Evolutionary conservation across 1,140 invertebrate species (phyloP).

Genomic region (Batillaria attramentaria): DNA sequence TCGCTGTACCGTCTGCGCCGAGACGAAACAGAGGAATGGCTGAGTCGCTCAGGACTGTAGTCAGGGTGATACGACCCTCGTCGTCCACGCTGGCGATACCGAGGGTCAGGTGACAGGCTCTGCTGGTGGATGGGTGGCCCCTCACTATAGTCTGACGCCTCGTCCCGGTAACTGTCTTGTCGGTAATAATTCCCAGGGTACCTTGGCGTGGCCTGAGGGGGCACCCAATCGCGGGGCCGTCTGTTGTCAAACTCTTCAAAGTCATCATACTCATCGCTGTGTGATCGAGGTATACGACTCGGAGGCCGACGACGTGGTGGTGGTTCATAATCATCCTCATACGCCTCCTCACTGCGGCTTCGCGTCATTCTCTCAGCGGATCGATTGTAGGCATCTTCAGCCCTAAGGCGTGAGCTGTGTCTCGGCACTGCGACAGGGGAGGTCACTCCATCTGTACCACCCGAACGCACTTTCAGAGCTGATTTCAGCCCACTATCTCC

Average conservation of each 20-base stretch:
- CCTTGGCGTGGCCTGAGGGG: background rate
- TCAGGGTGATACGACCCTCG: background rate
- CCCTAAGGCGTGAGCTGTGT: slow-evolving; percentile 7
- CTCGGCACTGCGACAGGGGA: background rate
- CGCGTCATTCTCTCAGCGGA: background rate
- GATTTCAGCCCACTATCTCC: background rate
- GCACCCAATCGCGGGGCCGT: background rate
- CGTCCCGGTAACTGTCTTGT: slow-evolving; percentile 27
- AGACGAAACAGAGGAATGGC: slow-evolving; percentile 20
- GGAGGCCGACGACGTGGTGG: background rate
- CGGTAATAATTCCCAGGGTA: slow-evolving; percentile 4
- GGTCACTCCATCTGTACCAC: background rate
- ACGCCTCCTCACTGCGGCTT: slow-evolving; percentile 16
- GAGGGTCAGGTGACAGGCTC: background rate
- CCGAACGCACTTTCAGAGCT: background rate
- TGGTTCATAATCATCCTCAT: slow-evolving; percentile 7
- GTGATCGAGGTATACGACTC: background rate
- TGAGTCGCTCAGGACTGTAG: slow-evolving; percentile 14
- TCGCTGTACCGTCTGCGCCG: slow-evolving; percentile 21
- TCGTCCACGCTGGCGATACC: background rate
- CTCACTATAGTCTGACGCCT: slow-evolving; percentile 14
- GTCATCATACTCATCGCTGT: slow-evolving; percentile 19
- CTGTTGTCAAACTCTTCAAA: background rate
- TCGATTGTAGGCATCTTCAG: background rate
- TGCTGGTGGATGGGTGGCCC: background rate